phyloP scores from a whole-genome alignment of 2,113 vertebrate species.

The Neolamprologus tretocephalus region DNA sequence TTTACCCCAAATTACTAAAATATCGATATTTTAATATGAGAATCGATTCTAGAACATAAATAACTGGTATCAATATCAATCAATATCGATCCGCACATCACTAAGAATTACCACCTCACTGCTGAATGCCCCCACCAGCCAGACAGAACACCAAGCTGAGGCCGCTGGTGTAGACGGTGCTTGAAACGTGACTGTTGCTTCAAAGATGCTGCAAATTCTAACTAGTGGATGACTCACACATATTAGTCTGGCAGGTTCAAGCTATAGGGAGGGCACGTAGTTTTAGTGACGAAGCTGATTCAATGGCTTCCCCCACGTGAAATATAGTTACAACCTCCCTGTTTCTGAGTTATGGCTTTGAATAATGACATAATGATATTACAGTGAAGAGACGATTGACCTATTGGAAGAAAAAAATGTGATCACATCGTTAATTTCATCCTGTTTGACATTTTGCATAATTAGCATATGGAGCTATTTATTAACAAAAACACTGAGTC shows the following conservation, averaged over 20 bases:
- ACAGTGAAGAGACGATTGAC: background rate
- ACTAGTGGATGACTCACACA: background rate
- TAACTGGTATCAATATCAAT: background rate
- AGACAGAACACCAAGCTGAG: background rate
- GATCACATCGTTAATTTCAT: background rate
- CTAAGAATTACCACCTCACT: background rate
- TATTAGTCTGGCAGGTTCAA: background rate
- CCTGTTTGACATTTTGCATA: background rate
- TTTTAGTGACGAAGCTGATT: background rate
- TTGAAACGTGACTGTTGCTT: background rate
- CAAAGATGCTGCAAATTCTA: background rate
- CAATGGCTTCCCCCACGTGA: background rate
- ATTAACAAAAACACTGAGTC: background rate
- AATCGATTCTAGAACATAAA: background rate
- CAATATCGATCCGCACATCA: background rate
- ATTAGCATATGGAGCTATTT: background rate
- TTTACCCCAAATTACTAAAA: background rate
- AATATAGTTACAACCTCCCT: background rate
- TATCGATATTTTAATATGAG: background rate
- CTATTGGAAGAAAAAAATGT: background rate
- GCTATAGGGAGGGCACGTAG: background rate
- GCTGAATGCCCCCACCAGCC: background rate
- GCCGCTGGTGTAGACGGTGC: background rate
- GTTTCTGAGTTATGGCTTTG: background rate
- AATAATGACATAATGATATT: background rate